Evolutionary conservation across 2,888 invertebrate genomes (phyloP).

Genomic region (Antheraea yamamai): DNA sequence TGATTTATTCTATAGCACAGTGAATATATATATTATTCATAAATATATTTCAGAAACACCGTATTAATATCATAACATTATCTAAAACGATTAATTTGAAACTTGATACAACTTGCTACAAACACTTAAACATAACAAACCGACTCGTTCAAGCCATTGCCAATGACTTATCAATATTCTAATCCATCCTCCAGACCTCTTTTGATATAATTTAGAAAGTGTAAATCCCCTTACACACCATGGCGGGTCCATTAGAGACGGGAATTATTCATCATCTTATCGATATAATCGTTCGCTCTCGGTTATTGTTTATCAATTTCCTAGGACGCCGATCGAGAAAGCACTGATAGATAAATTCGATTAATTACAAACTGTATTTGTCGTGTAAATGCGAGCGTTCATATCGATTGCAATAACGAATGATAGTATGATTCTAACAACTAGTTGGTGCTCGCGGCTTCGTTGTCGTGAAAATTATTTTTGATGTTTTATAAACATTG

Average conservation of each 20-base stretch:
- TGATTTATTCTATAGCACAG: background rate
- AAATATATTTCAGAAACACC: background rate
- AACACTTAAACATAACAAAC: slow-evolving; percentile 26
- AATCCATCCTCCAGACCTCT: slow-evolving; percentile 69
- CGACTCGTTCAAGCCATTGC: slow-evolving; percentile 20
- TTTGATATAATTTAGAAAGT: slow-evolving; percentile 77
- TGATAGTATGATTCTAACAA: background rate
- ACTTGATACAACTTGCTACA: slow-evolving; percentile 8
- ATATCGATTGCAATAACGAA: slow-evolving; percentile 55
- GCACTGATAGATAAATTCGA: slow-evolving; percentile 67
- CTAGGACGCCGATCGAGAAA: slow-evolving; percentile 61
- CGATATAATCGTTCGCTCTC: slow-evolving; percentile 70
- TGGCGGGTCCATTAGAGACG: slow-evolving; percentile 74
- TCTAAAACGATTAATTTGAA: slow-evolving; percentile 14
- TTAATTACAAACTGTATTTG: slow-evolving; percentile 69
- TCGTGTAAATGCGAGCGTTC: slow-evolving; percentile 68
- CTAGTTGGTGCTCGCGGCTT: background rate
- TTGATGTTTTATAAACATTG: too few relatives aligned
- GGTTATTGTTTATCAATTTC: slow-evolving; percentile 76
- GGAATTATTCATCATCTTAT: slow-evolving; percentile 76
- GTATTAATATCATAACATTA: slow-evolving; percentile 2
- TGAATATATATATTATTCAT: background rate
- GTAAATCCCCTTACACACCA: slow-evolving; percentile 71
- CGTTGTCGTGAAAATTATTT: background rate
- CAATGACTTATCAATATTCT: slow-evolving; percentile 66